These are phyloP conservation scores for Coregonus ussuriensis DNA, from an alignment of 2,797 vertebrate species.

Conservation along the genomic window DNA sequence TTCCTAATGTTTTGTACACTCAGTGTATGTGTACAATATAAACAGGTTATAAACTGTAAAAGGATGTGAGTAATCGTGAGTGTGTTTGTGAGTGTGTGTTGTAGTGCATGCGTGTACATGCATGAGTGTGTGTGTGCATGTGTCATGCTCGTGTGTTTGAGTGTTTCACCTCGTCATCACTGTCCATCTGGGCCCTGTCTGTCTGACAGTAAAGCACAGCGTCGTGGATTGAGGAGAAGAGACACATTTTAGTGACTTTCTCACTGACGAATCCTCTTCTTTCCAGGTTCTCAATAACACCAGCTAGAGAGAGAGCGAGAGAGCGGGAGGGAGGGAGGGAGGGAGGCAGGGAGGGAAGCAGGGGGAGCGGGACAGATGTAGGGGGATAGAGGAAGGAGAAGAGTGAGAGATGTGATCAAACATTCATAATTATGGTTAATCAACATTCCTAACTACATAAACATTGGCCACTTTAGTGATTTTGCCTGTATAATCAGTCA, in stretches of 20 bases:
- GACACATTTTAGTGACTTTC: constrained; percentile 81
- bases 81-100: neutral
- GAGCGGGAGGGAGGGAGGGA: neutral
- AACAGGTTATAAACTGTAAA: neutral
- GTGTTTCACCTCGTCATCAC: constrained; percentile 32
- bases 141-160: constrained; percentile 5
- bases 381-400: neutral
- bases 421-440: constrained; percentile 8
- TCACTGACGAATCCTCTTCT: constrained; percentile 83
- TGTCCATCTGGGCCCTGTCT: neutral
- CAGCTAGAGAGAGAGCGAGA: constrained; percentile 50
- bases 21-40: neutral
- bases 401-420: neutral
- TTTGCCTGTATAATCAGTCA: neutral
- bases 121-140: constrained; percentile 23
- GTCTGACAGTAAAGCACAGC: constrained; percentile 76
- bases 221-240: constrained; percentile 85
- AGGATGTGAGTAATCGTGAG: constrained; percentile 10
- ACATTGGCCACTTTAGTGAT: constrained; percentile 13
- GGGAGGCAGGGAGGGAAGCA: neutral
- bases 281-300: constrained; percentile 81
- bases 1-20: neutral
- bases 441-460: constrained; percentile 13
- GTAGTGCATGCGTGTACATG: constrained; percentile 11
- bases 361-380: neutral